phyloP scores from a whole-genome alignment of 2,797 vertebrate species.

The Muscicapa comitata region DNA sequence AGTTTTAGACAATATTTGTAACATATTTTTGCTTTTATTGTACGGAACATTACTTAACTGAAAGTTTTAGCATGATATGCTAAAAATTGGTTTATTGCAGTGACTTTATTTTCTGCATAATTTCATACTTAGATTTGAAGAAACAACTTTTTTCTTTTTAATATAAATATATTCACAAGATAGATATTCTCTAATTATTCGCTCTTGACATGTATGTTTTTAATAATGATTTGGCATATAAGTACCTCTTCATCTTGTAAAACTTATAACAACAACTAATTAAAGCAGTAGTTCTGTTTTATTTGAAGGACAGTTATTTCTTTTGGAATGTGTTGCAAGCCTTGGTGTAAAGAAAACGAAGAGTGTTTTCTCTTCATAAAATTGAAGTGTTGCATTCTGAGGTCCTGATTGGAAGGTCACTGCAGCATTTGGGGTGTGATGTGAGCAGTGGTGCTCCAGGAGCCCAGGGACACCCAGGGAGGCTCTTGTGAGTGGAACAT shows the following conservation, averaged over 20 bases:
- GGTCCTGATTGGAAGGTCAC: neutral
- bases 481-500: neutral
- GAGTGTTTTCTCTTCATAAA: neutral
- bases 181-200: neutral
- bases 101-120: neutral
- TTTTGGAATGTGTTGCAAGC: neutral
- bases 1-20: neutral
- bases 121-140: neutral
- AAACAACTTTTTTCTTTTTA: neutral
- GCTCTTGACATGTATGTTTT: neutral
- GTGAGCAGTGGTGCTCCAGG: neutral
- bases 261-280: neutral
- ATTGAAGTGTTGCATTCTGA: neutral
- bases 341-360: neutral
- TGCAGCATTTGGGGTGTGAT: neutral
- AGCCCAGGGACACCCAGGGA: neutral
- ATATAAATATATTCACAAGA: neutral
- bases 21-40: neutral
- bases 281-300: neutral
- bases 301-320: neutral
- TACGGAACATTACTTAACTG: neutral
- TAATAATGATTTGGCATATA: constrained; percentile 31
- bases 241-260: constrained; percentile 6
- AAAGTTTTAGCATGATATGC: neutral
- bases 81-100: neutral